Percentiles rank a stretch among this genome's conserved stretches.
Evolutionary conservation across 2,888 invertebrate genomes (phyloP).

Genomic region (Acrocyrtus sp.): DNA sequence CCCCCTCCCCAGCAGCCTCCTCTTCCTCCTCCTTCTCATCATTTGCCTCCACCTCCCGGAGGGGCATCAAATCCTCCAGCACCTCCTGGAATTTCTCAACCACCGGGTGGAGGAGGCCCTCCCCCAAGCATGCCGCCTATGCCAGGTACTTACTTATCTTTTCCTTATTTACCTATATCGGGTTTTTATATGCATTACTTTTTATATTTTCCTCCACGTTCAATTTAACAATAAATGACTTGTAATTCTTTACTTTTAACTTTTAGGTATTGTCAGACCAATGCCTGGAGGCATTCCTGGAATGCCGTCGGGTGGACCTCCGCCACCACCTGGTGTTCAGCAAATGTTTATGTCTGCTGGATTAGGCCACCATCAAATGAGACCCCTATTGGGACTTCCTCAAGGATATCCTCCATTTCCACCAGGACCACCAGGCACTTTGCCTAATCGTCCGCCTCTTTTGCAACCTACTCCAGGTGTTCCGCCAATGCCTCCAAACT

Average conservation of each 20-base stretch:
- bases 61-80: conserved; percentile 62
- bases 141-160: no score
- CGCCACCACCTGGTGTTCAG: conserved; percentile 69
- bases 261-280: conserved; percentile 63
- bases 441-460: conserved; percentile 69
- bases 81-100: conserved; percentile 53
- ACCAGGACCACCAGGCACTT: conserved; percentile 54
- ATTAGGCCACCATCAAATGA: conserved; percentile 65
- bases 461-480: conserved; percentile 67
- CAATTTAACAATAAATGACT: no score
- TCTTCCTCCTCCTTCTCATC: conserved; percentile 57
- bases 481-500: conserved; percentile 27
- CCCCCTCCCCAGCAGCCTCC: conserved; percentile 56
- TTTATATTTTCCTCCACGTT: no score
- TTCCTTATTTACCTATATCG: no score
- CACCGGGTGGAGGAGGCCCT: conserved; percentile 28
- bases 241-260: no score
- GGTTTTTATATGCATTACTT: no score
- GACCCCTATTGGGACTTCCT: conserved; percentile 58
- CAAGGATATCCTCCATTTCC: conserved; percentile 58
- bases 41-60: conserved; percentile 68
- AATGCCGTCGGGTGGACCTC: conserved; percentile 66
- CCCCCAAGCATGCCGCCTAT: conserved; percentile 66
- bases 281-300: conserved; percentile 42
- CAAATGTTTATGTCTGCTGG: conserved; percentile 75